These are phyloP conservation scores for Drosophila cognata DNA, from an alignment of 2,888 invertebrate species.

Conservation along the genomic window DNA sequence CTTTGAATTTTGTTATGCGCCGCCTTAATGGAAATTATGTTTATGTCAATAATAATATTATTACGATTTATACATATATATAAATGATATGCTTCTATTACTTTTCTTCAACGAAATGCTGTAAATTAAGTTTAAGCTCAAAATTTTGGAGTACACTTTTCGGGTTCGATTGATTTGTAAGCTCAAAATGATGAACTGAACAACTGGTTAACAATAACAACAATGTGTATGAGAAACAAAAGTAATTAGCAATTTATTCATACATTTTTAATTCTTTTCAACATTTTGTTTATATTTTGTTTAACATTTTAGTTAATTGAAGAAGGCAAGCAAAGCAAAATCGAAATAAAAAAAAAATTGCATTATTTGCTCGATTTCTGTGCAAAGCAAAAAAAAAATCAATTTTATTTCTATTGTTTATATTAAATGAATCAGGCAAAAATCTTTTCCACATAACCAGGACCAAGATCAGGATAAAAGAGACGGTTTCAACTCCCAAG, in stretches of 20 bases:
- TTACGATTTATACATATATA: constrained; percentile 16
- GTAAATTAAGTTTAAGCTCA: constrained; percentile 63
- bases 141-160: constrained; percentile 39
- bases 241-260: constrained; percentile 1
- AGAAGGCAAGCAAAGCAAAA: constrained; percentile 38
- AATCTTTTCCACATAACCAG: constrained; percentile 29
- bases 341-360: constrained; percentile 49
- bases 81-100: constrained; percentile 11
- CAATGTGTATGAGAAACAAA: background rate
- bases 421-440: constrained; percentile 5
- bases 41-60: constrained; percentile 31
- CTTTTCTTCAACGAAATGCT: constrained; percentile 39
- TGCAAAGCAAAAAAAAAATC: constrained; percentile 46
- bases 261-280: constrained; percentile 5
- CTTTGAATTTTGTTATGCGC: constrained; percentile 47
- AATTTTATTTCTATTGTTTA: constrained; percentile 13
- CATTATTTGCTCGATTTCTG: constrained; percentile 57
- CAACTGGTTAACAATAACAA: constrained; percentile 10
- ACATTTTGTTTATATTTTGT: constrained; percentile 25
- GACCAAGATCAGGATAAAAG: constrained; percentile 55
- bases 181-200: constrained; percentile 43
- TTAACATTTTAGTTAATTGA: constrained; percentile 65
- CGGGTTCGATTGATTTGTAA: constrained; percentile 51
- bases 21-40: constrained; percentile 31
- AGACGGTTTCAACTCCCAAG: constrained; percentile 54